Evolutionary conservation across 2,797 vertebrate species (phyloP).

Genomic region (Eurystomus glaucurus): DNA sequence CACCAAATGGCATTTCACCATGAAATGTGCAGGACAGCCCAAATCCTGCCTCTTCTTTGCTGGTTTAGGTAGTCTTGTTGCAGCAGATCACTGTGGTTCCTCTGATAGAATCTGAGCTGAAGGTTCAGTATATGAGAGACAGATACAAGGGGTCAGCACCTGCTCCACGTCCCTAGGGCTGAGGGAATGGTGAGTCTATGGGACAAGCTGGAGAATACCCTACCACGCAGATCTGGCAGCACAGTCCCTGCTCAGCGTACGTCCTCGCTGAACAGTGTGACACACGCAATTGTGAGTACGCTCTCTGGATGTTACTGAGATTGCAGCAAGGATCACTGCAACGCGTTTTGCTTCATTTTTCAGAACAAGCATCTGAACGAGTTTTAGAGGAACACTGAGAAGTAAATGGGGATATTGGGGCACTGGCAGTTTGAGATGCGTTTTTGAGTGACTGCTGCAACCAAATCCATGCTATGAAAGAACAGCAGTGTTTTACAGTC

Average conservation of each 20-base stretch:
- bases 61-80: conserved; percentile 12
- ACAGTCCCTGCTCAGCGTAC: neutral
- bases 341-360: neutral
- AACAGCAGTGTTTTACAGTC: neutral
- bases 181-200: neutral
- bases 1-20: conserved; percentile 49
- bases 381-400: neutral
- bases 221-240: neutral
- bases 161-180: neutral
- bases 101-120: neutral
- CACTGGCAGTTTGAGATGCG: neutral
- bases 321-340: neutral
- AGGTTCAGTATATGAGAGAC: neutral
- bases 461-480: neutral
- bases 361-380: neutral
- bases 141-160: neutral
- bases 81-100: neutral
- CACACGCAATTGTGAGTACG: neutral
- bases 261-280: neutral
- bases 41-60: conserved; percentile 4
- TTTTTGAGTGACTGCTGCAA: conserved; percentile 9
- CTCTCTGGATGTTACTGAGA: neutral
- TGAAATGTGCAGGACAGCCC: conserved; percentile 13
- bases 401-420: neutral
- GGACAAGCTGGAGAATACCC: neutral